A percentile compares a stretch with the other conserved stretches of the same genome.
These are phyloP conservation scores for Alligator sinensis DNA, from an alignment of 2,113 vertebrate genomes.

Conservation along the genomic window DNA sequence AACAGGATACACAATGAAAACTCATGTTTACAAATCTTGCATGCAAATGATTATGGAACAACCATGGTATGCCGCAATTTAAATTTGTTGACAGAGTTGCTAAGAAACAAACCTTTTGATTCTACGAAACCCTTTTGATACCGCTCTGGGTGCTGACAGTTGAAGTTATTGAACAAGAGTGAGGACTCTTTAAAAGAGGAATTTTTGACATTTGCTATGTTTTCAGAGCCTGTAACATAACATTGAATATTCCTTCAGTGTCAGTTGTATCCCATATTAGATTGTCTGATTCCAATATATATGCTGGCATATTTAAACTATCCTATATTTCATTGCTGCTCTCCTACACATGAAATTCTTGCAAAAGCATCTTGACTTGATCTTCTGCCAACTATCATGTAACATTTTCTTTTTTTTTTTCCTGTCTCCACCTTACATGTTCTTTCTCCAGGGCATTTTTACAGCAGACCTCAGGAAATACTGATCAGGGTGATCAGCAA, in stretches of 20 bases:
- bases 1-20: conserved; percentile 66
- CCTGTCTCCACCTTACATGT: conserved; percentile 61
- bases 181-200: conserved; percentile 71
- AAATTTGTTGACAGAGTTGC: conserved; percentile 76
- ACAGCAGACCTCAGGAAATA: conserved; percentile 36
- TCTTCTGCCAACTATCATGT: conserved; percentile 64
- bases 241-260: conserved; percentile 70
- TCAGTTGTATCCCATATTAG: conserved; percentile 59
- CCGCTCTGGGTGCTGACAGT: conserved; percentile 63
- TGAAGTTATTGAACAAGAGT: conserved; percentile 79
- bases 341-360: conserved; percentile 43
- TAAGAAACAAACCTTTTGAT: conserved; percentile 77
- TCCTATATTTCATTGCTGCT: conserved; percentile 41
- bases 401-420: conserved; percentile 57
- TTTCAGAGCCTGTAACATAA: conserved; percentile 74
- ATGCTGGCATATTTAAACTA: conserved; percentile 37
- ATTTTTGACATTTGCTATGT: conserved; percentile 75
- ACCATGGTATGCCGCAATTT: conserved; percentile 68
- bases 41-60: conserved; percentile 66
- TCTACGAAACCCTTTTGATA: conserved; percentile 74
- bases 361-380: conserved; percentile 66
- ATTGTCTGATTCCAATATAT: conserved; percentile 50
- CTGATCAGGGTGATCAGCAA: conserved; percentile 22
- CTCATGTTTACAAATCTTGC: conserved; percentile 73
- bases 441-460: conserved; percentile 67